Conservation (phyloP, 2,113 vertebrate genomes). For the Mixornis gularis region DNA sequence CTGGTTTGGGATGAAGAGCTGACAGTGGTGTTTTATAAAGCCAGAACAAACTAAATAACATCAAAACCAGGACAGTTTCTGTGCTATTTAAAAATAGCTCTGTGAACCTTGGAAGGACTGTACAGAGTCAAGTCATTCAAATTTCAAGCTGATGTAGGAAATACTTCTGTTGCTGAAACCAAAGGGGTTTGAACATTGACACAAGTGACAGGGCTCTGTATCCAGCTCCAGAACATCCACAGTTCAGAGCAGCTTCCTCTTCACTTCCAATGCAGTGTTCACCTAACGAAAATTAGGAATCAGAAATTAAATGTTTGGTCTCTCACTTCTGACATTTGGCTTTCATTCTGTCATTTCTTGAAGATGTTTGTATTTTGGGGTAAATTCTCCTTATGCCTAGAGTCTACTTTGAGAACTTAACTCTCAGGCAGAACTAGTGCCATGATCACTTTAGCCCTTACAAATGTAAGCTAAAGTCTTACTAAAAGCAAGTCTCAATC, state of each 20-base stretch:
- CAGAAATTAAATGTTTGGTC: not conserved
- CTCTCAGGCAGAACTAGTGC: not conserved
- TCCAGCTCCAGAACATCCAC: not conserved
- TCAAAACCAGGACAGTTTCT: not conserved
- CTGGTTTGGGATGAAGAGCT: not conserved
- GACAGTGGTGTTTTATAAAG: not conserved
- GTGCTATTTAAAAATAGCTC: not conserved
- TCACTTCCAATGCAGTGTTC: not conserved
- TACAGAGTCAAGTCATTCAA: not conserved
- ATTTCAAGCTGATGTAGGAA: not conserved
- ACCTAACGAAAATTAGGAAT: not conserved
- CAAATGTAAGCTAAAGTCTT: not conserved
- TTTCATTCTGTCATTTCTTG: not conserved
- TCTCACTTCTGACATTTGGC: not conserved
- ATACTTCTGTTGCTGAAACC: not conserved
- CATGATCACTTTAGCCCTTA: not conserved
- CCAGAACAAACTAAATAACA: not conserved
- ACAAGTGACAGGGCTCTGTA: not conserved
- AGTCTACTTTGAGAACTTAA: not conserved
- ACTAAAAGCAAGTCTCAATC: not conserved
- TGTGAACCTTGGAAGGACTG: not conserved
- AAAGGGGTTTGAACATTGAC: rapidly evolving
- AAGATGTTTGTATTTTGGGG: not conserved
- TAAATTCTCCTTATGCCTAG: not conserved
- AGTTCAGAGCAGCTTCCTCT: not conserved